Base-by-base conservation (phyloP, 1,140 invertebrate genomes). In the Melitaea cinxia region DNA sequence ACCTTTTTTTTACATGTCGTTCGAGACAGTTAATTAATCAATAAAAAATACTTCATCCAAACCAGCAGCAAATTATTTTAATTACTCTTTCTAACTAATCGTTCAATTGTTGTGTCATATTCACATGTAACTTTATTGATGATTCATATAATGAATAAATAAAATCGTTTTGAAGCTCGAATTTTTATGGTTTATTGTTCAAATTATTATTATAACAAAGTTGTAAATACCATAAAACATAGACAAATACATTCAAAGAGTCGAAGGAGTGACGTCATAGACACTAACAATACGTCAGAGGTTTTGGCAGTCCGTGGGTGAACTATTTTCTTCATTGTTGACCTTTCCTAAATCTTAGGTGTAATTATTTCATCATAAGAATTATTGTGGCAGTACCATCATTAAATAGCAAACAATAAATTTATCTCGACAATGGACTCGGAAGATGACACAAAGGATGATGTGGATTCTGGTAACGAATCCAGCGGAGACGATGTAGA, bases 381-480 rank as follows among this genome's bases (percentile, higher is more conserved):
- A 82, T 82, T 86, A 73, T 80, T 80, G 77, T 79, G 76, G 77
- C 77, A 81, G 73, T 77, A 83, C 76, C 71, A 70, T 82, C 77
- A 83, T 82, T 82, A 80, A 75, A 70, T 79, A 80, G 61, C 75
- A 78, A 69, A 70, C 80, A 83, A 84, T 82, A 83, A 80, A 69
- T 74, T 77, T 69, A 75, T 78, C 65, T 77, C 68, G 47, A 91
- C 74, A 80, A 98, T 98, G 97, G 96, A 98, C 93, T 97, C 96
- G 54, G 97, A 98, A 85, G 96, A 97, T 83, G 96, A 97, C 89
- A 96, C 95, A 80, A 92, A 92, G 85, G 96, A 98, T 83, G 96
- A 96, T 91, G 95, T 96, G 74, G 97, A 98, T 88, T 97, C 96
- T 68, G 96, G 96, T 50, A 97, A 98, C 88, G 97, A 98, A 88